Percentiles rank a stretch among this genome's conserved stretches.
Evolutionary conservation across 2,797 vertebrate species (phyloP).

Genomic region (Alauda arvensis): DNA sequence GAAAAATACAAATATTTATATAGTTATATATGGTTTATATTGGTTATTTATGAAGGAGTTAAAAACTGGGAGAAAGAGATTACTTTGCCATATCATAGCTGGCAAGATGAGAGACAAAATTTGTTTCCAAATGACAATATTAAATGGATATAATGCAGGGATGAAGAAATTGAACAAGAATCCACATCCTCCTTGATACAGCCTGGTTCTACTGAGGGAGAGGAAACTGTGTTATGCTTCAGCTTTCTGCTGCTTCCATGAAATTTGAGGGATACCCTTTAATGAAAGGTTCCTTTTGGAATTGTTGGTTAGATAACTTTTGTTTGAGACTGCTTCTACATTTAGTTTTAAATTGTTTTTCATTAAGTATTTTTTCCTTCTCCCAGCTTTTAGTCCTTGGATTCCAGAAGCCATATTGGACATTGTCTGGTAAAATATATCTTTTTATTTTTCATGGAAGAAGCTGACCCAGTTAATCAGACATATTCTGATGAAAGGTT

Average conservation of each 20-base stretch:
- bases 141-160: not conserved
- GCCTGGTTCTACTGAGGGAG: not conserved
- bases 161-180: not conserved
- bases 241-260: not conserved
- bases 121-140: not conserved
- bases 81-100: not conserved
- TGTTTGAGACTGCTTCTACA: not conserved
- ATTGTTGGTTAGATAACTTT: not conserved
- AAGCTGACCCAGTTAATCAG: not conserved
- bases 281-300: not conserved
- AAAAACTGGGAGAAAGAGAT: not conserved
- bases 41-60: not conserved
- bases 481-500: not conserved
- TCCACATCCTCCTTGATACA: not conserved
- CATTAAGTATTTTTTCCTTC: not conserved
- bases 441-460: not conserved
- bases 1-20: not conserved
- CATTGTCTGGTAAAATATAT: not conserved
- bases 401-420: not conserved
- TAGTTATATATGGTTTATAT: not conserved
- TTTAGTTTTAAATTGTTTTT: not conserved
- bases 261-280: not conserved
- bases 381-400: not conserved
- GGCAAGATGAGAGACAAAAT: not conserved
- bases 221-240: not conserved